These are phyloP conservation scores for Lates calcarifer DNA, from an alignment of 2,113 vertebrate species.

Conservation along the genomic window DNA sequence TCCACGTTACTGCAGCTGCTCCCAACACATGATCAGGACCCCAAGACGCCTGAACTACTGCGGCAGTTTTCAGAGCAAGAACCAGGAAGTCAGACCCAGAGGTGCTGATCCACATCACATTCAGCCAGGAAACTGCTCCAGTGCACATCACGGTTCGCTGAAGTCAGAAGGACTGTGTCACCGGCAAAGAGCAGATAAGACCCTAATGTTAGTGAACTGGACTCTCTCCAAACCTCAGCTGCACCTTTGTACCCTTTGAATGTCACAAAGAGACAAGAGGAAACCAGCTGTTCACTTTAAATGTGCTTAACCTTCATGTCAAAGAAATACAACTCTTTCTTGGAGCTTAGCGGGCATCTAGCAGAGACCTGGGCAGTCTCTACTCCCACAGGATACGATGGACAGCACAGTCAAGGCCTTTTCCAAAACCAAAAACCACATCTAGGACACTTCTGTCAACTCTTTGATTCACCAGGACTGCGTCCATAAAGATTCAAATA, in stretches of 20 bases:
- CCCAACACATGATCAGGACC: not conserved
- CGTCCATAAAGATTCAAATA: not conserved
- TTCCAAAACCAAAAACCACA: conserved; percentile 27
- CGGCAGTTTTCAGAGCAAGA: not conserved
- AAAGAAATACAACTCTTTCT: not conserved
- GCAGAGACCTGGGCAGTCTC: not conserved
- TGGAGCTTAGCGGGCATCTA: conserved; percentile 9
- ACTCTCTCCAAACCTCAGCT: conserved; percentile 22
- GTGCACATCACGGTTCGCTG: conserved; percentile 28
- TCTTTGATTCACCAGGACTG: not conserved
- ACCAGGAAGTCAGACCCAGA: conserved; percentile 7
- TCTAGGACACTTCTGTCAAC: not conserved
- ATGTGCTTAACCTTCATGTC: not conserved
- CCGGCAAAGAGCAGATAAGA: conserved; percentile 41
- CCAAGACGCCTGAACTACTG: not conserved
- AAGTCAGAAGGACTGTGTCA: conserved; percentile 35
- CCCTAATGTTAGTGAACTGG: conserved; percentile 34
- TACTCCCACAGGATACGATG: conserved; percentile 20
- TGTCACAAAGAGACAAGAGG: not conserved
- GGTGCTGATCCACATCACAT: conserved; percentile 35
- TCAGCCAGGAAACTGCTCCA: conserved; percentile 28
- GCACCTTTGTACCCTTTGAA: not conserved
- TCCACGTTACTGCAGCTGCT: conserved; percentile 5
- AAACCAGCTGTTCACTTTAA: not conserved
- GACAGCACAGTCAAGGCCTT: not conserved